Conservation (phyloP, 1,140 invertebrate species). For the Nasonia longicornis region DNA sequence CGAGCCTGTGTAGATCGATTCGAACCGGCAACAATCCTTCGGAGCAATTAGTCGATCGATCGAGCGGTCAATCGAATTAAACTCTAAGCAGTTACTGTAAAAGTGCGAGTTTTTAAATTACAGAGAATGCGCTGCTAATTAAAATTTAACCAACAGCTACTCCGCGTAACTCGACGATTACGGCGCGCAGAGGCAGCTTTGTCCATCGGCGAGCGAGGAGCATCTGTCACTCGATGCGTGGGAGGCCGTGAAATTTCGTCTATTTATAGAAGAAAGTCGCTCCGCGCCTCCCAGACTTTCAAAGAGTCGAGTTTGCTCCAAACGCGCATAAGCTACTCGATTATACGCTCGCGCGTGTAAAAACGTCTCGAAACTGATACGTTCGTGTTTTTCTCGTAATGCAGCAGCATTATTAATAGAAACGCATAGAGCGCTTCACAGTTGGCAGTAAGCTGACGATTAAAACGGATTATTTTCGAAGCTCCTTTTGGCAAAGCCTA, state of each 20-base stretch:
- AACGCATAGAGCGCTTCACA: background rate
- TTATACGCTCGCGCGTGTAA: no score
- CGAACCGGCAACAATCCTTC: background rate
- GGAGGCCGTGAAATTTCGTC: conserved; percentile 56
- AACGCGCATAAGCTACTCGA: background rate
- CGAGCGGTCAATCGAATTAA: no score
- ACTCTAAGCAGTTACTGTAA: no score
- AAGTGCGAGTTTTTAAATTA: no score
- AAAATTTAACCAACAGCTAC: no score
- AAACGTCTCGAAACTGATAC: background rate
- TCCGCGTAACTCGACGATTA: conserved; percentile 4
- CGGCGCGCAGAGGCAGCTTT: background rate
- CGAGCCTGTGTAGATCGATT: background rate
- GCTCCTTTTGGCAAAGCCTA: no score
- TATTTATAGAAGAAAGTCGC: conserved; percentile 53
- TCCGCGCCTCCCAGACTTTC: background rate
- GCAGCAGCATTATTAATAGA: background rate
- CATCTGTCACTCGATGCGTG: conserved; percentile 55
- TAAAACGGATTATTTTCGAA: no score
- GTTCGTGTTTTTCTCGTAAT: background rate
- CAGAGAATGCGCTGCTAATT: background rate
- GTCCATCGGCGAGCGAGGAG: conserved; percentile 34
- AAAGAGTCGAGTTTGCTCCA: background rate
- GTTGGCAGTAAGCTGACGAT: no score
- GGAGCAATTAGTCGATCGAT: background rate